These are phyloP conservation scores for Euschistus heros DNA, from an alignment of 1,140 invertebrate species.

Conservation along the genomic window DNA sequence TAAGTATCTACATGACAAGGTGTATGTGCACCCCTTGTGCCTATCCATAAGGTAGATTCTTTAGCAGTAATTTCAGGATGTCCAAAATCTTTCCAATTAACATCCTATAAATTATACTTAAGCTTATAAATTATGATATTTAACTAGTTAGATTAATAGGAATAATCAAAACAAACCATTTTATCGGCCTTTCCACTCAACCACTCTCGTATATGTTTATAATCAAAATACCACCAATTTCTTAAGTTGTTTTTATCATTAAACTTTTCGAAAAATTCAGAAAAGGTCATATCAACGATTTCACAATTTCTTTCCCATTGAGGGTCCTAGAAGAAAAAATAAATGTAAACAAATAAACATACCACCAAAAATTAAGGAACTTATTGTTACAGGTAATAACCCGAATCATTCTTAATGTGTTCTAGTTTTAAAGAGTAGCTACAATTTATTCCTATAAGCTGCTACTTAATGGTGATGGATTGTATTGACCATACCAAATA, in stretches of 20 bases:
- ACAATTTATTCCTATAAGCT: too few relatives aligned
- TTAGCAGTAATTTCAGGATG: constrained; percentile 51
- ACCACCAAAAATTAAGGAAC: too few relatives aligned
- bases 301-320: constrained; percentile 63
- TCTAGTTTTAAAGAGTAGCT: too few relatives aligned
- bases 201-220: constrained; percentile 67
- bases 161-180: background rate
- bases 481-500: too few relatives aligned
- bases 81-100: constrained; percentile 66
- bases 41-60: constrained; percentile 83
- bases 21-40: constrained; percentile 76
- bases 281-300: constrained; percentile 43
- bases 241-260: constrained; percentile 33
- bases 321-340: constrained; percentile 41
- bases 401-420: too few relatives aligned
- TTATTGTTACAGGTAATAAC: too few relatives aligned
- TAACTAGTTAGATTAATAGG: background rate
- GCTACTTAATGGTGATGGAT: too few relatives aligned
- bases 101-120: constrained; percentile 38
- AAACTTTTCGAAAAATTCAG: constrained; percentile 47
- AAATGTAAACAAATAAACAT: background rate
- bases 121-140: background rate
- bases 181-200: constrained; percentile 41
- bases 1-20: constrained; percentile 91
- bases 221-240: constrained; percentile 72